Base-by-base conservation (phyloP, 2,888 invertebrate species). In the Belgica antarctica region DNA sequence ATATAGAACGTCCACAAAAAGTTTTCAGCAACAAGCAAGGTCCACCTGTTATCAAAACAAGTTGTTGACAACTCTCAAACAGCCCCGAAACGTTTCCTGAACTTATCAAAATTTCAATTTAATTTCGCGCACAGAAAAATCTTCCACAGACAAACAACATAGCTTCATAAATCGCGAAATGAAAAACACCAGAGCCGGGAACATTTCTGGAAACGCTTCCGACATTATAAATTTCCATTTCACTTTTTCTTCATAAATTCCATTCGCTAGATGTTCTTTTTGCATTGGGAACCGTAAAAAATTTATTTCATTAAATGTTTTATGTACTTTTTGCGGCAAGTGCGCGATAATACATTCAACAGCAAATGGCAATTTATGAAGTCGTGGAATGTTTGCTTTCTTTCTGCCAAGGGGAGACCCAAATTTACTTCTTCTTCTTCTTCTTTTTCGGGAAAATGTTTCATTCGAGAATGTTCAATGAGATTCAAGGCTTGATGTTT, bases 291-390 rank as follows among this genome's bases (percentile, higher is more conserved):
- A 28, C 15, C 25, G 15, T 27, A 62, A 62, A 31, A 34, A 62
- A 17, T 19, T 34, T 31, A 25, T 62, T 62, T 62, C 62, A 62
- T 62, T 62, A 62, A 62, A 62, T 62, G 62, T 28, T 62, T 62
- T 62, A 62, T 62, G 62, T 28, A 28, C 12, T 31, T 28, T 62
- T 62, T 17, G 7, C 19, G 41, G 7, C 25, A 28, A 62, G 10
- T 41, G 41, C 34, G 57, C 57, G 62, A 62, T 62, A 34, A 34
- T 62, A 34, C 62, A 62, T 34, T 62, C 62, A 17, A 41, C 41
- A 41, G 62, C 62, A 62, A 15, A n/a, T 12, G 25, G 34, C 34
- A 34, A 62, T 62, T 62, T 62, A 62, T 62, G 62, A n/a, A 62
- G 31, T n/a, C n/a, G n/a, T 19, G 12, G 17, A 61, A 27, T 61